These are phyloP conservation scores for Vidua chalybeata DNA, from an alignment of 2,113 vertebrate genomes.

Conservation along the genomic window DNA sequence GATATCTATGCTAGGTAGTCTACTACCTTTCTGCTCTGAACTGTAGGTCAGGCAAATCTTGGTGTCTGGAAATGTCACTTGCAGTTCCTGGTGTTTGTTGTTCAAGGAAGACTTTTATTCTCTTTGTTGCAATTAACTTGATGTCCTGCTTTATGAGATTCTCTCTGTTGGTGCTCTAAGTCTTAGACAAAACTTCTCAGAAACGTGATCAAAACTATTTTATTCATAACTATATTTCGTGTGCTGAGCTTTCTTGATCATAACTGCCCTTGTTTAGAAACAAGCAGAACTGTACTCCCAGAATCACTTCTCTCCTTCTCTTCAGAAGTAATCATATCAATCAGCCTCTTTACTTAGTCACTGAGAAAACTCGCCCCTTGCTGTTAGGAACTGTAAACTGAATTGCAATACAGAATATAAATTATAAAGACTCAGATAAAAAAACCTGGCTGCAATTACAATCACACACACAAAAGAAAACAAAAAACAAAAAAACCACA, in stretches of 20 bases:
- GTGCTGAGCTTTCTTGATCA: not conserved
- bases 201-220: not conserved
- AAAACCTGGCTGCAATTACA: not conserved
- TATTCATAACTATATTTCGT: not conserved
- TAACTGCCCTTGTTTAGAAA: not conserved
- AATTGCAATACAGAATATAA: not conserved
- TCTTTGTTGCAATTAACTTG: not conserved
- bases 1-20: not conserved
- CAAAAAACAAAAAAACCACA: not conserved
- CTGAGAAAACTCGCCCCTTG: not conserved
- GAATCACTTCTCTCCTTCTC: not conserved
- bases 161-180: not conserved
- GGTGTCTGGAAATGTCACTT: not conserved
- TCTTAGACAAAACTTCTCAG: not conserved
- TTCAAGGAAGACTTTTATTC: not conserved
- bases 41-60: not conserved
- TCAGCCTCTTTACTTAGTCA: not conserved
- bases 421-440: not conserved
- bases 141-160: not conserved
- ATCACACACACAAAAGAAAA: not conserved
- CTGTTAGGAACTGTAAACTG: slow-evolving; percentile 40
- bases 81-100: not conserved
- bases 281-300: not conserved
- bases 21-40: not conserved
- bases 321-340: not conserved